Conservation (phyloP, 2,888 invertebrate genomes). For the Allacma fusca region DNA sequence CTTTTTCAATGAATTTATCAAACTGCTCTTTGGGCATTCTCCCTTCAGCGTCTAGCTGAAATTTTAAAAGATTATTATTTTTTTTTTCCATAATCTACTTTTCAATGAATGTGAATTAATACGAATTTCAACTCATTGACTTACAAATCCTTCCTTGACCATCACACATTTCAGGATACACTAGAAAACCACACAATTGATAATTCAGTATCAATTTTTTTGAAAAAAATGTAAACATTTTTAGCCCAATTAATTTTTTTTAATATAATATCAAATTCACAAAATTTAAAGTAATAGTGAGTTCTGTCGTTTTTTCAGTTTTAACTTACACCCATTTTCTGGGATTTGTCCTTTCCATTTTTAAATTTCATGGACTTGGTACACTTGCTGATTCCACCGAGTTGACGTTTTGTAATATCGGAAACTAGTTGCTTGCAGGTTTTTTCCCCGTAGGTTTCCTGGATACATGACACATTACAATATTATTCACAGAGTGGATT, state of each 20-base stretch:
- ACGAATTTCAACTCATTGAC: no score
- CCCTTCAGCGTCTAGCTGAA: slow-evolving; percentile 28
- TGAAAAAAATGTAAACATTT: no score
- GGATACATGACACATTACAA: background rate
- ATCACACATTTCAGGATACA: slow-evolving; percentile 40
- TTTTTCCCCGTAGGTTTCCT: background rate
- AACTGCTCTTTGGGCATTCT: slow-evolving; percentile 17
- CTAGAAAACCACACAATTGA: slow-evolving; percentile 18
- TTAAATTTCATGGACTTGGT: slow-evolving; percentile 39
- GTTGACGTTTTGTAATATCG: slow-evolving; percentile 25
- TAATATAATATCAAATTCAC: background rate
- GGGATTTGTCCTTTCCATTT: slow-evolving; percentile 35
- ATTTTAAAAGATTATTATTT: no score
- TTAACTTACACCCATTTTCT: slow-evolving; percentile 38
- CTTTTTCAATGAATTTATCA: slow-evolving; percentile 23
- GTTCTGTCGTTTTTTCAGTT: no score
- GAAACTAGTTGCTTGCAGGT: slow-evolving; percentile 34
- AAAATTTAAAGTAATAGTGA: no score
- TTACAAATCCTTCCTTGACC: slow-evolving; percentile 33
- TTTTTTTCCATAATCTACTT: no score
- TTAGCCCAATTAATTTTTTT: background rate
- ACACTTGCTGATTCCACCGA: slow-evolving; percentile 32
- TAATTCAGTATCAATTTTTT: background rate
- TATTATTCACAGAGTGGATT: slow-evolving; percentile 3
- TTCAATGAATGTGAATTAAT: no score